Base-by-base conservation (phyloP, 2,888 invertebrate genomes). In the Achlya flavicornis region DNA sequence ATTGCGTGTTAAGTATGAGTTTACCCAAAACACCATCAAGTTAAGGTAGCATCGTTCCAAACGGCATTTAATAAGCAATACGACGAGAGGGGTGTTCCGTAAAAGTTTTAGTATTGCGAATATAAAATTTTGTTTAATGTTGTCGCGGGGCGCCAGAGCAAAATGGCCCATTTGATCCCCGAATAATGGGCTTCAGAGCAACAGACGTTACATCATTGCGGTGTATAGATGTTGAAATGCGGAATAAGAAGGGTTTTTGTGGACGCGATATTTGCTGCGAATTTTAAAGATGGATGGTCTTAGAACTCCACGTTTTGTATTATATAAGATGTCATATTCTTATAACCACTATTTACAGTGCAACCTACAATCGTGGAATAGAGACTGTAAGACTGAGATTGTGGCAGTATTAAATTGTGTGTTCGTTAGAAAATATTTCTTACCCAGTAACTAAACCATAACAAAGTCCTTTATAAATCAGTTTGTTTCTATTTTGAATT, bases 91-190 rank as follows among this genome's bases (percentile, higher is more conserved):
- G 70, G 59, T 26, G 60, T 43, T 41, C 60, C 65, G 70, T 69
- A 68, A 73, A 81, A 81, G 72, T 83, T 84, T 81, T 80, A 85
- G 79, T 87, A 81, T 85, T 79, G 78, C 71, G 79, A 79, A 80
- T 84, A 86, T 88, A 86, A 87, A 87, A 87, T 83, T 85, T 75
- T 81, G 77, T 83, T 87, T 89, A 89, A 88, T 85, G 86, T 79
- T 81, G 81, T 83, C 83, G 76, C 79, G 76, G 59, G 66, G 68
- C 72, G 78, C 79, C 71, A 76, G 69, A 69, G 79, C 78, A 74
- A 73, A 84, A 88, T 86, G 78, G 87, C 80, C 89, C 86, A 89
- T 91, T 90, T 86, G 86, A 89, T 89, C 86, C 84, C 63, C 72
- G 74, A 83, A 86, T 91, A 90, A 90, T 85, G 85, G 85, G 72